These are phyloP conservation scores for Ptychobarbus kaznakovi DNA, from an alignment of 2,797 vertebrate genomes.

Conservation along the genomic window DNA sequence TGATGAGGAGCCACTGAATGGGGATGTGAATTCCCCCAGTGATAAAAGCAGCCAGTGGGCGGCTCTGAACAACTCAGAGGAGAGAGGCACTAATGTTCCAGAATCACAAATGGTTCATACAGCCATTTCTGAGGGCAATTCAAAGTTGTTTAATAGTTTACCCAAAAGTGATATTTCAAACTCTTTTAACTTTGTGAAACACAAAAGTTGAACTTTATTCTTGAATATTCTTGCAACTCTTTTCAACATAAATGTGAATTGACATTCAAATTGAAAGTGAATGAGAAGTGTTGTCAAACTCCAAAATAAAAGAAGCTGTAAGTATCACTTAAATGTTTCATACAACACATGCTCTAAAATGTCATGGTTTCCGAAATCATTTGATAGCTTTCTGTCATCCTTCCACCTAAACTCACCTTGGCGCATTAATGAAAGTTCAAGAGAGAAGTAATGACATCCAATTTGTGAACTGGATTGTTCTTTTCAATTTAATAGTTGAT, in stretches of 20 bases:
- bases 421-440: not conserved
- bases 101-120: conserved; percentile 33
- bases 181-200: not conserved
- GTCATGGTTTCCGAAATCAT: not conserved
- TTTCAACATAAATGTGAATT: not conserved
- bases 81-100: conserved; percentile 12
- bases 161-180: not conserved
- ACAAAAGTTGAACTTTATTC: not conserved
- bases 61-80: not conserved
- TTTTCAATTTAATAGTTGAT: not conserved
- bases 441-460: not conserved
- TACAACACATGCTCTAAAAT: not conserved
- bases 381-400: not conserved
- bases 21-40: conserved; percentile 49
- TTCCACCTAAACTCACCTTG: not conserved
- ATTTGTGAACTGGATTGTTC: not conserved
- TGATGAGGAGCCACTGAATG: conserved; percentile 10
- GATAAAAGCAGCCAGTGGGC: conserved; percentile 43
- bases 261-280: not conserved
- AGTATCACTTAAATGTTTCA: not conserved
- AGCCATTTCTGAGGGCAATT: not conserved
- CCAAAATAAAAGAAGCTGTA: not conserved
- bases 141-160: not conserved
- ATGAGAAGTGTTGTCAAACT: not conserved
- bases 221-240: not conserved